phyloP scores from a whole-genome alignment of 30 jellyfish, hydroid and myxozoan genomes.

The Rhopilema esculentum region DNA sequence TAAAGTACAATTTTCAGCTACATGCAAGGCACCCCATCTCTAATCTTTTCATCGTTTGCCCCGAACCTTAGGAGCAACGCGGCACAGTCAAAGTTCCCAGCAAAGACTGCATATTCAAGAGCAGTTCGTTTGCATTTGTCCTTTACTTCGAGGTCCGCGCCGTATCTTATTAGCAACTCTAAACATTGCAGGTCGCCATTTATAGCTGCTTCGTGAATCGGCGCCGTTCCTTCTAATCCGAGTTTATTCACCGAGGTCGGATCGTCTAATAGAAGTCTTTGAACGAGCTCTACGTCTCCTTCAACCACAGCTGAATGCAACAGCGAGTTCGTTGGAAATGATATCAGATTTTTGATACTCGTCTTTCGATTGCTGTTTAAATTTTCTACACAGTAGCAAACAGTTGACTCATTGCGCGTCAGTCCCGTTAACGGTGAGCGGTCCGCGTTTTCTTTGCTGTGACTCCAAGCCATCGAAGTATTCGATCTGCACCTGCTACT shows the following conservation, averaged over 20 bases:
- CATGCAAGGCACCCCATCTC: slow-evolving; percentile 71
- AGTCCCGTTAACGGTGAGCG: neutral
- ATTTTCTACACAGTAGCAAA: neutral
- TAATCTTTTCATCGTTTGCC: slow-evolving; percentile 61
- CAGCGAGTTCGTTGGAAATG: slow-evolving; percentile 77
- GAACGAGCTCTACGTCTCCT: slow-evolving; percentile 68
- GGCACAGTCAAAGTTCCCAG: slow-evolving; percentile 91
- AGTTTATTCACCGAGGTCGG: slow-evolving; percentile 63
- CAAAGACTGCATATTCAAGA: slow-evolving; percentile 82
- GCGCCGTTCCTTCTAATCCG: slow-evolving; percentile 85
- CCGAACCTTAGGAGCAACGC: slow-evolving; percentile 71
- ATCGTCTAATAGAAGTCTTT: slow-evolving; percentile 48
- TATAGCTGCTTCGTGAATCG: slow-evolving; percentile 86
- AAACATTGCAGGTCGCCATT: slow-evolving; percentile 66
- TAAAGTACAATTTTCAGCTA: neutral
- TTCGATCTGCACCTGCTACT: slow-evolving; percentile 19
- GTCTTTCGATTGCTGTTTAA: slow-evolving; percentile 20
- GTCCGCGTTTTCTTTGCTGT: neutral
- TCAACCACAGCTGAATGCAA: slow-evolving; percentile 80
- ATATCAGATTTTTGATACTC: slow-evolving; percentile 24
- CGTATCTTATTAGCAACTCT: slow-evolving; percentile 59
- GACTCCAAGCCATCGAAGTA: neutral
- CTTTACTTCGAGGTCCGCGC: slow-evolving; percentile 70
- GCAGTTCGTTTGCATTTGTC: slow-evolving; percentile 62
- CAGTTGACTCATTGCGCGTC: neutral